Evolutionary conservation across 2,888 invertebrate species (phyloP).

Genomic region (Morinoia aosen): DNA sequence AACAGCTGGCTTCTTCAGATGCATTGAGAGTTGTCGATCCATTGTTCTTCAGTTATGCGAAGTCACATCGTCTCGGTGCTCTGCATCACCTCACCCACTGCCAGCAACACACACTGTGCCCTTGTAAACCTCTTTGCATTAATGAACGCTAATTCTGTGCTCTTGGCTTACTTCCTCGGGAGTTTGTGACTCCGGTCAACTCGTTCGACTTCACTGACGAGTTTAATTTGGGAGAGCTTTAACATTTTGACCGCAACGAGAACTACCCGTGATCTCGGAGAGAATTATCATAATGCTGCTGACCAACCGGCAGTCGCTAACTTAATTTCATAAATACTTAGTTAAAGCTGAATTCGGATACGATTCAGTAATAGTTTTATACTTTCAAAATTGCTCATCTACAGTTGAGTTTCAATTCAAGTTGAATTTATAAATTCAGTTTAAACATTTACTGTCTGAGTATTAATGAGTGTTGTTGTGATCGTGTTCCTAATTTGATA

Average conservation of each 20-base stretch:
- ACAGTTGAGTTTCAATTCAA: too few species aligned
- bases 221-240: not conserved
- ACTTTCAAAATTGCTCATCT: too few species aligned
- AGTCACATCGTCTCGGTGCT: not conserved
- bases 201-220: not conserved
- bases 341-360: too few species aligned
- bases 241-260: too few species aligned
- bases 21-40: not conserved
- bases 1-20: not conserved
- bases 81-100: not conserved
- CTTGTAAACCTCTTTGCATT: not conserved
- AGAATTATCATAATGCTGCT: too few species aligned
- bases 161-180: not conserved
- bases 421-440: too few species aligned
- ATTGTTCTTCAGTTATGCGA: not conserved
- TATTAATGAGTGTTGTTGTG: not conserved
- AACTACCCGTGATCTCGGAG: too few species aligned
- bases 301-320: too few species aligned
- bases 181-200: not conserved
- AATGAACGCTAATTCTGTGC: not conserved
- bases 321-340: too few species aligned
- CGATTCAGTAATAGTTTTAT: too few species aligned
- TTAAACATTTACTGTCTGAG: too few species aligned
- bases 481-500: not conserved
- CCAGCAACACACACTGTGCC: not conserved